Percentiles rank a stretch among this genome's conserved stretches.
These are phyloP conservation scores for Thalpophila matura DNA, from an alignment of 2,888 invertebrate genomes.

Conservation along the genomic window DNA sequence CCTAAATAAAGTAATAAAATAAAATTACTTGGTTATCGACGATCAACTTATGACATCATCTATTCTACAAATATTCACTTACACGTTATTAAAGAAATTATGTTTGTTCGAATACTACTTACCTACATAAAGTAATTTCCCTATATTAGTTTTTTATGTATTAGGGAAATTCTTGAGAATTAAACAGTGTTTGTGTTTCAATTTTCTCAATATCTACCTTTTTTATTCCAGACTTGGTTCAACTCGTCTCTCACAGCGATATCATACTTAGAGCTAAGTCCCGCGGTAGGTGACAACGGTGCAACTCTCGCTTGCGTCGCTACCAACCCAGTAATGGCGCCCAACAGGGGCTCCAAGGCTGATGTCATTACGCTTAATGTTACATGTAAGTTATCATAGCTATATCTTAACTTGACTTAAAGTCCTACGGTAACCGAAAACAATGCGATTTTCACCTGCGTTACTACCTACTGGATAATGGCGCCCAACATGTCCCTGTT, in stretches of 20 bases:
- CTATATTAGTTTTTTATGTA: slow-evolving; percentile 20
- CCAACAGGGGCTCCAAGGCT: slow-evolving; percentile 84
- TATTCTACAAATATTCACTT: slow-evolving; percentile 7
- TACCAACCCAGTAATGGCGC: slow-evolving; percentile 85
- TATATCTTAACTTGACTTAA: slow-evolving; percentile 66
- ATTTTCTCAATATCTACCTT: background rate
- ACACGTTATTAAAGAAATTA: slow-evolving; percentile 46
- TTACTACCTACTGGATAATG: slow-evolving; percentile 67
- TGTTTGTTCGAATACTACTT: slow-evolving; percentile 14
- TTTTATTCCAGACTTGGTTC: slow-evolving; percentile 78
- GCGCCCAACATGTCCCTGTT: slow-evolving; percentile 70
- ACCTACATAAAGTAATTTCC: slow-evolving; percentile 4
- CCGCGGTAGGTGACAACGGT: slow-evolving; percentile 81
- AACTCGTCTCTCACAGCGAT: slow-evolving; percentile 77
- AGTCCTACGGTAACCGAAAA: slow-evolving; percentile 53
- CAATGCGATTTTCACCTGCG: background rate
- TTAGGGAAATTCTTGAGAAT: background rate
- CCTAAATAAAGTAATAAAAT: slow-evolving; percentile 9
- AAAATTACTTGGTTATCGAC: slow-evolving; percentile 39
- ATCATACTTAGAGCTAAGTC: slow-evolving; percentile 81
- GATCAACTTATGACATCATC: slow-evolving; percentile 27
- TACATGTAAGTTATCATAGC: slow-evolving; percentile 81
- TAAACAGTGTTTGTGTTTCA: background rate
- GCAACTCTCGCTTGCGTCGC: slow-evolving; percentile 87
- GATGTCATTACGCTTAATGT: slow-evolving; percentile 87